Conservation (phyloP, 2,888 invertebrate species). For the Mechanitis messenoides region DNA sequence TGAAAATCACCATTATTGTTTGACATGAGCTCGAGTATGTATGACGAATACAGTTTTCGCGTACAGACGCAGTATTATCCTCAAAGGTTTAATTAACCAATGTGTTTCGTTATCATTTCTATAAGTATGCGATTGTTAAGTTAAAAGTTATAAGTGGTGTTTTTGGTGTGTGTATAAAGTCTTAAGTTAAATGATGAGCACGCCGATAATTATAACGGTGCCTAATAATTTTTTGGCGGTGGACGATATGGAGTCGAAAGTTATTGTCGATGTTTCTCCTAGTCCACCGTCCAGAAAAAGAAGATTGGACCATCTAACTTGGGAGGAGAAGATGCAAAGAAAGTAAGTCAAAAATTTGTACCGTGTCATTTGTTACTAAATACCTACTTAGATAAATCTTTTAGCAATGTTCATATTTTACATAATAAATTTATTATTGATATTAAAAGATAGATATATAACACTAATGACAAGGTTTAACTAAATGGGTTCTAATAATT, state of each 20-base stretch:
- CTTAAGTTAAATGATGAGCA: conserved; percentile 56
- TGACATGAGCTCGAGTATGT: conserved; percentile 57
- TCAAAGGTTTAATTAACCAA: conserved; percentile 49
- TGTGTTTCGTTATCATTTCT: conserved; percentile 25
- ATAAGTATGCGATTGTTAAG: conserved; percentile 50
- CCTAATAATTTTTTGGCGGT: conserved; percentile 67
- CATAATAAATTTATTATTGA: too few relatives aligned
- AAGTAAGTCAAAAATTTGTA: conserved; percentile 79
- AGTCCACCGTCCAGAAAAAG: conserved; percentile 77
- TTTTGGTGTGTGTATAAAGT: conserved; percentile 34
- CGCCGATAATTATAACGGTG: conserved; percentile 72
- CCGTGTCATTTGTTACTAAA: conserved; percentile 19
- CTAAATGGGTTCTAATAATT: too few relatives aligned
- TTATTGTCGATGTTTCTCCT: conserved; percentile 50
- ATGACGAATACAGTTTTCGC: conserved; percentile 55
- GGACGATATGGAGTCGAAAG: conserved; percentile 54
- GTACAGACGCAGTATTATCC: conserved; percentile 49
- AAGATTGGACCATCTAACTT: conserved; percentile 87
- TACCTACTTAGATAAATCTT: too few relatives aligned
- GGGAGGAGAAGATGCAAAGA: conserved; percentile 91
- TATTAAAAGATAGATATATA: too few relatives aligned
- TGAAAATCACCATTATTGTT: conserved; percentile 45
- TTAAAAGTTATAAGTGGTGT: conserved; percentile 27
- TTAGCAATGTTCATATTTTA: too few relatives aligned
- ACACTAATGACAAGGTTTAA: too few relatives aligned